Base-by-base conservation (phyloP, 2,797 vertebrate species). In the Mus spretus region DNA sequence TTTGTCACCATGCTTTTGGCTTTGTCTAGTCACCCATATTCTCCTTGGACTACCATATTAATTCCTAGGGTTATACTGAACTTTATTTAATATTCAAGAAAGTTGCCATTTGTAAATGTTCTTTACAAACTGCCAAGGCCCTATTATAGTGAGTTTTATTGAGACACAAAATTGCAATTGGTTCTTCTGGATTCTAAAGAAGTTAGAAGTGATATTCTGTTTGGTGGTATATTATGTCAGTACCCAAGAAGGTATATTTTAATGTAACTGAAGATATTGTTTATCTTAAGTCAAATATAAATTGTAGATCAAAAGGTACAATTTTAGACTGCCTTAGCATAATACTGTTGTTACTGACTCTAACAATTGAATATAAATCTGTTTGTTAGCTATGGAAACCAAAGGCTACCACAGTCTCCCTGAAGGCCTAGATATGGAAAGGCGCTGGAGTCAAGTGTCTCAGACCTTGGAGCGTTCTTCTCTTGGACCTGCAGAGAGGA, bases 381-480 rank as follows among this genome's bases (percentile, higher is more conserved):
- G 88, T 98, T 98, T 98, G 97, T 98, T 98, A 99, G 99, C 98
- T 98, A 99, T 99, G 99, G 99, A 99, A 99, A 99, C 99, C 98
- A 99, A 99, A 99, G 99, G 99, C 99, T 99, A 99, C 99, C 99
- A 99, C 99, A 99, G 99, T 99, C 99, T 99, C 98, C 99, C 99
- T 98, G 99, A 99, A 99, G 99, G 99, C 98, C 98, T 99, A 98
- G 99, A 99, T 96, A 99, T 99, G 98, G 99, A 99, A 98, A 99
- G 99, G 98, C 99, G 98, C 98, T 99, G 99, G 99, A 98, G 99
- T 98, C 99, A 99, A 98, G 99, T 98, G 98, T 99, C 99, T 97
- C 98, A 98, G 97, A 96, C 99, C 93, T 98, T 99, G 98, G 99
- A 99, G 96, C 99, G 98, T 97, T 98, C 99, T 98, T 98, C 98